Evolutionary conservation across 2,888 invertebrate genomes (phyloP).

Genomic region (Caenorhabditis afra): DNA sequence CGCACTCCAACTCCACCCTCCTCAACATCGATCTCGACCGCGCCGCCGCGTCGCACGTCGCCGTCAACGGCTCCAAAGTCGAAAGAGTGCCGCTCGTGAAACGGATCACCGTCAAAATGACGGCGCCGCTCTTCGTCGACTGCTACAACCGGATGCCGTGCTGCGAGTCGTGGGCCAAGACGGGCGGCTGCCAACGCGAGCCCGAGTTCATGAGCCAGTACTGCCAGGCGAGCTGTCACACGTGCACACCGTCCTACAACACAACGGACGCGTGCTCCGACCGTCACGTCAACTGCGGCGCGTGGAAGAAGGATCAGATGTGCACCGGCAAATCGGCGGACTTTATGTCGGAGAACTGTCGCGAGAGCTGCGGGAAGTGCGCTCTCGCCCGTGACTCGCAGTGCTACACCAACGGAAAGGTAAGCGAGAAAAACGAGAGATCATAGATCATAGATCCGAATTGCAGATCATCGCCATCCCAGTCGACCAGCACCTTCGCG

Average conservation of each 20-base stretch:
- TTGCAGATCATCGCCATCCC: slow-evolving; percentile 58
- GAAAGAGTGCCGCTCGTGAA: slow-evolving; percentile 52
- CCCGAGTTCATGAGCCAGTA: slow-evolving; percentile 78
- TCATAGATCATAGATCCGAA: neutral
- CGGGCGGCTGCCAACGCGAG: slow-evolving; percentile 72
- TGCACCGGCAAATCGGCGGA: slow-evolving; percentile 66
- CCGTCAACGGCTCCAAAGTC: slow-evolving; percentile 54
- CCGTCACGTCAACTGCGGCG: slow-evolving; percentile 74
- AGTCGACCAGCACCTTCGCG: slow-evolving; percentile 56
- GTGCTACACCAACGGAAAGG: slow-evolving; percentile 67
- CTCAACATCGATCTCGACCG: slow-evolving; percentile 32
- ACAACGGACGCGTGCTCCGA: slow-evolving; percentile 73
- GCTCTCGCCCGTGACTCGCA: slow-evolving; percentile 50
- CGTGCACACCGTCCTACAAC: slow-evolving; percentile 75
- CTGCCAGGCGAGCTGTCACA: slow-evolving; percentile 74
- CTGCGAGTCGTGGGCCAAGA: slow-evolving; percentile 76
- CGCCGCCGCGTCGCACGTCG: slow-evolving; percentile 28
- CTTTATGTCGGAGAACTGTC: slow-evolving; percentile 79
- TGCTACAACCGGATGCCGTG: slow-evolving; percentile 79
- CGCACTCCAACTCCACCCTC: slow-evolving; percentile 42
- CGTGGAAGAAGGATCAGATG: slow-evolving; percentile 67
- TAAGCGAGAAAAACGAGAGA: slow-evolving; percentile 7
- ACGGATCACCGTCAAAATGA: slow-evolving; percentile 59
- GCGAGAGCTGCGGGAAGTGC: slow-evolving; percentile 75
- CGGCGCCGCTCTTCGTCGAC: slow-evolving; percentile 73